Conservation (phyloP, 2,888 invertebrate species). For the Pheosia gnoma region DNA sequence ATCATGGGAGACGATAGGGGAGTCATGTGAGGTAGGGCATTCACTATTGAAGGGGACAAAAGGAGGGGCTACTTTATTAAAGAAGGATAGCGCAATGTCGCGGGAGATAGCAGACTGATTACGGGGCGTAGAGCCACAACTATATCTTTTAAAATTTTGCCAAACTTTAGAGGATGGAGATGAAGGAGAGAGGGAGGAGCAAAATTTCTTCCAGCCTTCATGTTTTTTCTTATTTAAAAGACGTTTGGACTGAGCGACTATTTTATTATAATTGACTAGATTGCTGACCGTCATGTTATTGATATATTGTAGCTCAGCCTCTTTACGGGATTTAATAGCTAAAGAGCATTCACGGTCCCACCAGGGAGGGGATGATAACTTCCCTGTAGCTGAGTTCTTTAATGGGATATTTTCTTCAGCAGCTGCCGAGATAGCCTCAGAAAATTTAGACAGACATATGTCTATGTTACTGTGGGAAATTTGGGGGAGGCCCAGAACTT, state of each 20-base stretch:
- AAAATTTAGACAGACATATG: neutral
- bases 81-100: too few relatives aligned
- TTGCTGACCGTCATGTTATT: neutral
- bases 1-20: too few relatives aligned
- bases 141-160: neutral
- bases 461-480: neutral
- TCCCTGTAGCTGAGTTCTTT: neutral
- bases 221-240: neutral
- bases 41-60: too few relatives aligned
- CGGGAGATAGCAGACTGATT: neutral
- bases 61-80: too few relatives aligned
- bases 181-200: neutral
- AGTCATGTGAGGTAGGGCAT: too few relatives aligned
- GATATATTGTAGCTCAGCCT: neutral
- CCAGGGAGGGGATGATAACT: conserved; percentile 1
- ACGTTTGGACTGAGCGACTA: neutral
- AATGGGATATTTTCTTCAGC: neutral
- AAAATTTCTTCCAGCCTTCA: neutral
- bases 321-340: neutral
- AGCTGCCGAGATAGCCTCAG: neutral
- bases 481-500: neutral
- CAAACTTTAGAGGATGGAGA: neutral
- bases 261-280: neutral
- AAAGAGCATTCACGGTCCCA: conserved; percentile 3
- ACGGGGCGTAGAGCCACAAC: neutral